Evolutionary conservation across 2,797 vertebrate species (phyloP), one percentile per base, ranked within the genome.

Genomic region (Neosilurus mollespiculum): DNA sequence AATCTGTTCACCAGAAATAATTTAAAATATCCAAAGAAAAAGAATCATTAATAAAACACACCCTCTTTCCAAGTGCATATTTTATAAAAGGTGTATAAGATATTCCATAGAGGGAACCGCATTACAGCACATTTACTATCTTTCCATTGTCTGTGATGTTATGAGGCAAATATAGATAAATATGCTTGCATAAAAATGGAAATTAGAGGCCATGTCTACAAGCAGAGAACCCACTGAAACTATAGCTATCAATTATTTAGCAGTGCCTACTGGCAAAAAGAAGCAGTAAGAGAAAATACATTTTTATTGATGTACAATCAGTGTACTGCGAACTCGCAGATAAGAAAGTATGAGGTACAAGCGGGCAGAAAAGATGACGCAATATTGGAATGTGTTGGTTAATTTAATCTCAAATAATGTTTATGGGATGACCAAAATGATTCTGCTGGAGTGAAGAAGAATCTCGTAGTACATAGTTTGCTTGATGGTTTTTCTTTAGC

Each of bases 211-310:
- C 65, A 62, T 69, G 77, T 49, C 78, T 66, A 83, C 61, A 78
- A 81, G 84, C 76, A 69, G 56, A 30, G 59, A 82, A 83, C 81
- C 65, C 72, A 59, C 51, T 53, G 43, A 58, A 61, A 71, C 76
- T 80, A 59, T 43, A 43, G 49, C 59, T 65, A 89, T 88, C 69
- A 88, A 88, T 89, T 84, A 88, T 87, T 87, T 86, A 87, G 65
- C 16, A 49, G 49, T 81, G 82, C 80, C 85, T 85, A 76, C 84
- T 84, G 80, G 85, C 53, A 59, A 88, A 87, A 83, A 83, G 58
- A 65, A 76, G 3, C 30, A n/a, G 56, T 53, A 62, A 24, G 75
- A 76, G 62, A 80, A 80, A 79, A 71, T 66, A 56, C 54, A 85
- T 83, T 86, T 83, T 86, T 53, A 87, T 79, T 73, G 73, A 86